Conservation (phyloP, 2,797 vertebrate species). For the Tauraco hartlaubi region DNA sequence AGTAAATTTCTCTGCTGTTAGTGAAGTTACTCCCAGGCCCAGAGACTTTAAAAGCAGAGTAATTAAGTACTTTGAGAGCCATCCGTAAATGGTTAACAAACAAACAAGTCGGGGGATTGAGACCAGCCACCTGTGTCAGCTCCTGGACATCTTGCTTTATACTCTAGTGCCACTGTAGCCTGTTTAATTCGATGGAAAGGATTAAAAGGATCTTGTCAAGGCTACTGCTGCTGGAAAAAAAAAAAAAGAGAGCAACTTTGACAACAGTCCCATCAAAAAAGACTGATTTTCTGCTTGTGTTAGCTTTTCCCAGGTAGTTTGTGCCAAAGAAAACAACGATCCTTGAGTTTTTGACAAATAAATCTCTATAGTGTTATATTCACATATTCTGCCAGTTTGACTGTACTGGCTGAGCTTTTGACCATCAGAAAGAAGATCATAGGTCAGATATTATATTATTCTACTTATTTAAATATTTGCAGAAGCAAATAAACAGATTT, state of each 20-base stretch:
- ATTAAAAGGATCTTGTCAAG: constrained; percentile 35
- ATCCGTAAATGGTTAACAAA: background rate
- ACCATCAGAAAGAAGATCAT: background rate
- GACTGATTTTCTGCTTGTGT: background rate
- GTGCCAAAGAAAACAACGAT: background rate
- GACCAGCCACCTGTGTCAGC: background rate
- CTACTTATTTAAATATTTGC: background rate
- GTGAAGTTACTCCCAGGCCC: background rate
- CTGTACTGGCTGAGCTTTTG: background rate
- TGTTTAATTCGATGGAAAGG: constrained; percentile 27
- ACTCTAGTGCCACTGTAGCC: background rate
- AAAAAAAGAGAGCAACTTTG: background rate
- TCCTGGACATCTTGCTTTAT: background rate
- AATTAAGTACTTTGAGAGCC: background rate
- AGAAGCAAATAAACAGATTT: background rate
- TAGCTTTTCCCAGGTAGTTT: background rate
- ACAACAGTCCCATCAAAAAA: background rate
- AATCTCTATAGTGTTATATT: background rate
- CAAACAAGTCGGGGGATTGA: background rate
- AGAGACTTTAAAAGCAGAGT: background rate
- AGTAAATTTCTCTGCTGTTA: background rate
- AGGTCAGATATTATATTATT: background rate
- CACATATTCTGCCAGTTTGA: background rate
- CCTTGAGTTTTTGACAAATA: background rate
- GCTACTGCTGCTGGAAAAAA: background rate